Percentiles rank a stretch among this genome's conserved stretches.
Evolutionary conservation across 2,888 invertebrate species (phyloP).

Genomic region (Cinara cedri): DNA sequence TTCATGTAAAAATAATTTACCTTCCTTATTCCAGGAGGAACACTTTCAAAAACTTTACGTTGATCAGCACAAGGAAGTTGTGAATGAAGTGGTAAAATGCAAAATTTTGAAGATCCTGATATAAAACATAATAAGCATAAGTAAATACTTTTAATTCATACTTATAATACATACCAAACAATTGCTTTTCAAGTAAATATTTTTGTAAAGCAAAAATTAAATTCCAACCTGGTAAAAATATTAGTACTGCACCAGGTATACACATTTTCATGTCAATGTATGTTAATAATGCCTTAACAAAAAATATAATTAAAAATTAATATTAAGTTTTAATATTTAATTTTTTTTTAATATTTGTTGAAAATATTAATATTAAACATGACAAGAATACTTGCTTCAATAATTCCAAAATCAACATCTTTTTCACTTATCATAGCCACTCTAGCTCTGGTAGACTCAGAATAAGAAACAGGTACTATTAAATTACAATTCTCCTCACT

Average conservation of each 20-base stretch:
- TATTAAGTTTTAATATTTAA: neutral
- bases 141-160: neutral
- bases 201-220: constrained; percentile 91
- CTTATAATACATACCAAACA: constrained; percentile 69
- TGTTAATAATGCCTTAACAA: constrained; percentile 68
- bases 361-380: neutral
- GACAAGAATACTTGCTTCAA: constrained; percentile 67
- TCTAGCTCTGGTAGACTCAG: constrained; percentile 69
- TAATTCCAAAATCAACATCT: constrained; percentile 90
- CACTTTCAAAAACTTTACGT: constrained; percentile 86
- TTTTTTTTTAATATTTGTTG: too few relatives aligned
- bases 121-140: constrained; percentile 30
- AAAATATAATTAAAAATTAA: constrained; percentile 57
- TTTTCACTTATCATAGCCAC: constrained; percentile 85
- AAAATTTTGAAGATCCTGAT: constrained; percentile 69
- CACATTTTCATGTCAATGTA: constrained; percentile 69
- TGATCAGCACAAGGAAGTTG: constrained; percentile 96
- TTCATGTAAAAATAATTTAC: constrained; percentile 63
- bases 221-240: constrained; percentile 98
- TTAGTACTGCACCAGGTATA: constrained; percentile 83
- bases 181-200: constrained; percentile 76
- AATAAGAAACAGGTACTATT: constrained; percentile 64
- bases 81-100: constrained; percentile 93
- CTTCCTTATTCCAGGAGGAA: constrained; percentile 84
- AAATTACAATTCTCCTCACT: constrained; percentile 79